These are phyloP conservation scores for Tribolium madens DNA, from an alignment of 1,140 invertebrate genomes.

Conservation along the genomic window DNA sequence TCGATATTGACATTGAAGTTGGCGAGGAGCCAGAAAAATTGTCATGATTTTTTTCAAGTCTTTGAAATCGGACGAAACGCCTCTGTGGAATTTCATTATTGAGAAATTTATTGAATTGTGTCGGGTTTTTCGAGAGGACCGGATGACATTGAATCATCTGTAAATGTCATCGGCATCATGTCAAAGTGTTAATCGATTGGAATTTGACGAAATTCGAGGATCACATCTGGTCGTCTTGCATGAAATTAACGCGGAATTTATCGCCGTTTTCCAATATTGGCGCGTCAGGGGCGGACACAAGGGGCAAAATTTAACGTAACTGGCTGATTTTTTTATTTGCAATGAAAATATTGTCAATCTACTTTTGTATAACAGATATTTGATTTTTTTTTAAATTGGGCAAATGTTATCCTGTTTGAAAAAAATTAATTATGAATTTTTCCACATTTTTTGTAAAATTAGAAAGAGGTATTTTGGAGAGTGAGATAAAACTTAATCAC, in stretches of 20 bases:
- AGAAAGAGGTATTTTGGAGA: too few relatives aligned
- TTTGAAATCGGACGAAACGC: constrained; percentile 17
- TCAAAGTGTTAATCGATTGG: constrained; percentile 35
- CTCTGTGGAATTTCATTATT: constrained; percentile 10
- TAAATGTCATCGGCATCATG: constrained; percentile 33
- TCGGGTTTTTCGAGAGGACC: constrained; percentile 22
- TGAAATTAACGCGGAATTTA: constrained; percentile 2
- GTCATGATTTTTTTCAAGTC: not conserved
- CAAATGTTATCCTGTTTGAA: too few relatives aligned
- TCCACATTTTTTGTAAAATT: too few relatives aligned
- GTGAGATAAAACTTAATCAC: too few relatives aligned
- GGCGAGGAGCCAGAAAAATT: not conserved
- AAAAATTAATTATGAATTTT: too few relatives aligned
- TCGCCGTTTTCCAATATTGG: constrained; percentile 6
- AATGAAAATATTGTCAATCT: too few relatives aligned
- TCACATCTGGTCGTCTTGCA: constrained; percentile 7
- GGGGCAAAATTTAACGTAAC: too few relatives aligned
- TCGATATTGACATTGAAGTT: constrained; percentile 33
- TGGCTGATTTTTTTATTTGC: too few relatives aligned
- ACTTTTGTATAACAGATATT: too few relatives aligned
- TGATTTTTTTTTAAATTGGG: too few relatives aligned
- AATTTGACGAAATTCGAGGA: not conserved
- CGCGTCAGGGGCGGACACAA: not conserved
- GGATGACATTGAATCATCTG: constrained; percentile 32
- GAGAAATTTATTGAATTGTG: constrained; percentile 36